Evolutionary conservation across 2,797 vertebrate species (phyloP).

Genomic region (Arnoldichthys spilopterus): DNA sequence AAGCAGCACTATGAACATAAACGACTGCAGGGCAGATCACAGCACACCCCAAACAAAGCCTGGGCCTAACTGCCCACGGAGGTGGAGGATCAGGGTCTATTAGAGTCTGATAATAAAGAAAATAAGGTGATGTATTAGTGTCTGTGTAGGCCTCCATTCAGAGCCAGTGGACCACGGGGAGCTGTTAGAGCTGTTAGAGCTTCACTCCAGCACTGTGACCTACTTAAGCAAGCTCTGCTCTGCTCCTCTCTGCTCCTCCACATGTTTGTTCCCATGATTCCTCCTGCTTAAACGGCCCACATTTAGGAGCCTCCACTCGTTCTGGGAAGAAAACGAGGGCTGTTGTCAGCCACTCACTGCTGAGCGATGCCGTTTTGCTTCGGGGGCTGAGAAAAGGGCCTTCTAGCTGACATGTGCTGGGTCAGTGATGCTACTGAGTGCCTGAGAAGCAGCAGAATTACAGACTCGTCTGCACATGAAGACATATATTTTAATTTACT

Average conservation of each 20-base stretch:
- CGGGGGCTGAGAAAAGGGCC: background rate
- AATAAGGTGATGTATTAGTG: background rate
- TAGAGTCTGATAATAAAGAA: background rate
- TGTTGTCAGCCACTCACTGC: background rate
- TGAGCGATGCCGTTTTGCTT: background rate
- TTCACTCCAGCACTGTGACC: constrained; percentile 1
- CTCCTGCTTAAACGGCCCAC: background rate
- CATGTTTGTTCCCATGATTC: background rate
- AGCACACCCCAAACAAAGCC: too few relatives aligned
- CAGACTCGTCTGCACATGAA: too few relatives aligned
- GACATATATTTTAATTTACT: too few relatives aligned
- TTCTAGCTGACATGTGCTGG: background rate
- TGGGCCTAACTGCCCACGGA: too few relatives aligned
- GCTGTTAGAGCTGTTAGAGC: background rate
- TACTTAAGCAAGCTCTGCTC: background rate
- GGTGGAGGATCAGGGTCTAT: background rate
- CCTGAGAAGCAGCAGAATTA: too few relatives aligned
- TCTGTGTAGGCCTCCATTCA: background rate
- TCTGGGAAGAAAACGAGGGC: background rate
- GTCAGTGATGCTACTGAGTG: too few relatives aligned
- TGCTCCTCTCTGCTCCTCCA: constrained; percentile 27
- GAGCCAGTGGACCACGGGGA: constrained; percentile 1
- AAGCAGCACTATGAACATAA: too few relatives aligned
- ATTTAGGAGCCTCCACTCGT: background rate
- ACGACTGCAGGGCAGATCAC: too few relatives aligned